A percentile compares a stretch with the other conserved stretches of the same genome.
Evolutionary conservation across 2,888 invertebrate species (phyloP).

Genomic region (Conomelus anceps): DNA sequence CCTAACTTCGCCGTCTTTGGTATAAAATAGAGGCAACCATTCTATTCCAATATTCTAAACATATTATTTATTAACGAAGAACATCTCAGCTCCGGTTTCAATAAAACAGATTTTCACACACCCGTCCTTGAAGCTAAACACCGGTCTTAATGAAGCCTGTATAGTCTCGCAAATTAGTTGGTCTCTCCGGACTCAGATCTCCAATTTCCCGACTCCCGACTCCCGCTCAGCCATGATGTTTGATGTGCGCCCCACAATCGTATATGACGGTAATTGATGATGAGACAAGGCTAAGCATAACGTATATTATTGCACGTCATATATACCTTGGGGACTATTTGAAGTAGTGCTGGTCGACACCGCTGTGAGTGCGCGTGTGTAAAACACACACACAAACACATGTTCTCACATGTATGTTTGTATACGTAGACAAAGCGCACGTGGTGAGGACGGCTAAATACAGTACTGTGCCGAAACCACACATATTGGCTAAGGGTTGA

Average conservation of each 20-base stretch:
- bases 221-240: background rate
- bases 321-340: background rate
- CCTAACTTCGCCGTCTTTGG: no score
- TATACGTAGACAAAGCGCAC: background rate
- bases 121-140: background rate
- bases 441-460: background rate
- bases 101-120: no score
- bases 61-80: no score
- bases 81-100: no score
- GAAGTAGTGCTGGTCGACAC: background rate
- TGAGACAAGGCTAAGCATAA: background rate
- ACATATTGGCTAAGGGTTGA: no score
- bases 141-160: background rate
- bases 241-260: background rate
- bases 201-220: background rate
- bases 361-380: background rate
- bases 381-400: background rate
- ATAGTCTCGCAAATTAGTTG: background rate
- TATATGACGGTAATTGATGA: background rate
- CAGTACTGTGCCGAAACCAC: background rate
- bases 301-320: background rate
- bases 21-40: no score
- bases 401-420: background rate
- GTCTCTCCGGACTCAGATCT: background rate
- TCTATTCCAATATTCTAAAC: no score